Base-by-base conservation (phyloP, 2,888 invertebrate genomes). In the Eupithecia exiguata region DNA sequence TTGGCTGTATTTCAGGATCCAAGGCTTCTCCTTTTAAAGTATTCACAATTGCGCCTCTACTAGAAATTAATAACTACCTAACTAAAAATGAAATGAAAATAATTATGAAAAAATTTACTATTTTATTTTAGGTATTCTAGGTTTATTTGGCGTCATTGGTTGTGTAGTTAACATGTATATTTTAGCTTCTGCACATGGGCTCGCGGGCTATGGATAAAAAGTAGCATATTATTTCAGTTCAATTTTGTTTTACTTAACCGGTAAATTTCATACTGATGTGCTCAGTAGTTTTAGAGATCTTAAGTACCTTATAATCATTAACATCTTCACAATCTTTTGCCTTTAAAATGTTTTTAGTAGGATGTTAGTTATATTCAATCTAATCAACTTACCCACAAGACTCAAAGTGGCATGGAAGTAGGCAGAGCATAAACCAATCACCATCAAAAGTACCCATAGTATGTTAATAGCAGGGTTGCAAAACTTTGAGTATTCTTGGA, bases 331-430 rank as follows among this genome's bases (percentile, higher is more conserved):
- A 49, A 49, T 18, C 46, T 16, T 49, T 18, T 6, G 18, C n/a
- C 49, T 49, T 49, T n/a, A 2, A 9, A 49, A 49, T 49, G n/a
- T 18, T 46, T 1, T 46, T 16, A 46, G 46, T 46, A 18, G 18
- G 21, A 12, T 53, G 5, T 14, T 58, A 58, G 5, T 14, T 14
- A 25, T 25, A 25, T 14, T 58, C 58, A 58, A 58, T 58, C 58
- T 65, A 38, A 18, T 43, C 18, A 63, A 72, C 93, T 89, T 88
- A 95, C 96, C 96, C 80, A 97, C 96, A 83, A 97, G 94, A 83
- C 97, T 97, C 46, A 98, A 92, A 4, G 97, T 98, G 9, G 97
- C 97, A 91, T 98, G 98, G 86, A 98, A 98, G 88, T 98, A 98
- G 77, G 97, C 97, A 46, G 97, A 97, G 82, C 97, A 96, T 1